These are phyloP conservation scores for Sciaenops ocellatus DNA, from an alignment of 2,797 vertebrate species.

Conservation along the genomic window DNA sequence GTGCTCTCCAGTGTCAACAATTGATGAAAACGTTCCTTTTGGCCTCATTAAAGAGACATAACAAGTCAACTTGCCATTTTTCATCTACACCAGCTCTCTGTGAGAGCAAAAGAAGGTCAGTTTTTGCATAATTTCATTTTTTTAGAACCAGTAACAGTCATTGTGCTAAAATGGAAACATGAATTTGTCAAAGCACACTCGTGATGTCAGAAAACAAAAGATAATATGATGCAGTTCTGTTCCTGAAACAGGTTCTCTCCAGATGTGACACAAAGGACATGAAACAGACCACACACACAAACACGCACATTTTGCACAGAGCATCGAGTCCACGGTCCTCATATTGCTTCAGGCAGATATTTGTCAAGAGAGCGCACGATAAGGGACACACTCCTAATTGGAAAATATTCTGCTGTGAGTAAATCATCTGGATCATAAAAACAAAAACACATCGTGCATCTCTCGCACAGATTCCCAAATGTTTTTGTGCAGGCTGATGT, in stretches of 20 bases:
- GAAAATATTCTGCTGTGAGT: slow-evolving; percentile 42
- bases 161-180: neutral
- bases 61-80: slow-evolving; percentile 1
- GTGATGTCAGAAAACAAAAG: slow-evolving; percentile 1
- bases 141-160: neutral
- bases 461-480: neutral
- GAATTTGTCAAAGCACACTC: neutral
- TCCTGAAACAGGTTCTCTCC: slow-evolving; percentile 44
- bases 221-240: slow-evolving; percentile 1
- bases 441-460: slow-evolving; percentile 43
- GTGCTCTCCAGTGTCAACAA: neutral
- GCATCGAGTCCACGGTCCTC: slow-evolving; percentile 22
- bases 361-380: slow-evolving; percentile 45
- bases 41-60: neutral
- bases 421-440: slow-evolving; percentile 58
- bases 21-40: neutral
- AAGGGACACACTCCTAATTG: slow-evolving; percentile 53
- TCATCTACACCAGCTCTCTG: neutral
- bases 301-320: slow-evolving; percentile 8
- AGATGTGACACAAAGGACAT: slow-evolving; percentile 42
- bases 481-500: slow-evolving; percentile 1
- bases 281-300: slow-evolving; percentile 39
- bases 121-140: neutral
- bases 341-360: slow-evolving; percentile 44
- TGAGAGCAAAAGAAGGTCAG: neutral